Conservation (phyloP, 1,140 invertebrate genomes). For the Ips typographus region DNA sequence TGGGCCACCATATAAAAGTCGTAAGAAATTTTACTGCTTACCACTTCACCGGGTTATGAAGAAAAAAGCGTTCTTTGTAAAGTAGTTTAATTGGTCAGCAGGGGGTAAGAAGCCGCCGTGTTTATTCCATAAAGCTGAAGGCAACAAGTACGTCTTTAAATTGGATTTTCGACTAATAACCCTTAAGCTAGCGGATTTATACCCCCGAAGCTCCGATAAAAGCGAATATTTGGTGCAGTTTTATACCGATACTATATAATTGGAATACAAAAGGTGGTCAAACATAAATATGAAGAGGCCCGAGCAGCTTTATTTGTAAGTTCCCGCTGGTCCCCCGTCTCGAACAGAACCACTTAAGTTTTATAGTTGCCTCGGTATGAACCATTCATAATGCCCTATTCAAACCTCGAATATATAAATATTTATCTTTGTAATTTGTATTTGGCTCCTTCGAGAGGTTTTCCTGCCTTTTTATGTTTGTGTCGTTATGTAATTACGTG, state of each 20-base stretch:
- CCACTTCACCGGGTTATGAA: neutral
- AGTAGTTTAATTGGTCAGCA: slow-evolving; percentile 19
- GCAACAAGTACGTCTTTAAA: no score
- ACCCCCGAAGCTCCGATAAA: no score
- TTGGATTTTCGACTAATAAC: no score
- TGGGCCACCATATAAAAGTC: no score
- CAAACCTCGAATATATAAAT: slow-evolving; percentile 33
- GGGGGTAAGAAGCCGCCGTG: neutral
- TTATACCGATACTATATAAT: neutral
- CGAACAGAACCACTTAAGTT: slow-evolving; percentile 30
- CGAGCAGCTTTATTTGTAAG: slow-evolving; percentile 28
- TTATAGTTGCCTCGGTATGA: slow-evolving; percentile 30
- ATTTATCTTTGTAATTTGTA: slow-evolving; percentile 35
- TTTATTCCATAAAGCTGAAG: no score
- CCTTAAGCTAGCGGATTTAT: no score
- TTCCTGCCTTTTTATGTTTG: slow-evolving; percentile 5
- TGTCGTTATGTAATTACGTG: slow-evolving; percentile 10
- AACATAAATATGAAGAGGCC: slow-evolving; percentile 20
- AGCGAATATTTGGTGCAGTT: no score
- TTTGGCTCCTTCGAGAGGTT: slow-evolving; percentile 13
- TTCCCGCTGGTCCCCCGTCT: slow-evolving; percentile 20
- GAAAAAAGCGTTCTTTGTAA: slow-evolving; percentile 15
- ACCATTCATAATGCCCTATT: slow-evolving; percentile 33
- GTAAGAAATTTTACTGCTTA: slow-evolving; percentile 15
- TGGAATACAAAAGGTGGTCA: slow-evolving; percentile 22